Evolutionary conservation across 1,140 invertebrate genomes (phyloP).

Genomic region (Phortica variegata): DNA sequence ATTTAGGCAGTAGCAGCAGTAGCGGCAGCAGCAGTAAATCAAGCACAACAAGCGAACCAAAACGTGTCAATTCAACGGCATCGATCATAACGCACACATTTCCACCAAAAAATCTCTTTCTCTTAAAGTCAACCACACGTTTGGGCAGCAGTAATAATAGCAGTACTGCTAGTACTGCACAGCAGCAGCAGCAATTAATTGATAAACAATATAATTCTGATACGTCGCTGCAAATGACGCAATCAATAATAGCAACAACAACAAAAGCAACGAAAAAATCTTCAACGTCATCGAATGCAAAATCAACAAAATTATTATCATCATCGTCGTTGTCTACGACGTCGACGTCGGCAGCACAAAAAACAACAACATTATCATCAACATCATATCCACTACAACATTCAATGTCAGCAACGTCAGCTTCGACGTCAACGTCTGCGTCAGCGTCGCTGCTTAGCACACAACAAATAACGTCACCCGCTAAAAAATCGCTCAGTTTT

Average conservation of each 20-base stretch:
- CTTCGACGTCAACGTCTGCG: conserved; percentile 5
- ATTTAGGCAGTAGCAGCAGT: neutral
- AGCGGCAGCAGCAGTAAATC: conserved; percentile 9
- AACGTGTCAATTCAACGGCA: conserved; percentile 25
- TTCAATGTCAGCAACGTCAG: conserved; percentile 12
- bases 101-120: conserved; percentile 53
- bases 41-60: conserved; percentile 16
- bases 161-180: too few species aligned
- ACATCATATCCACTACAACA: neutral
- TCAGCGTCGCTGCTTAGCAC: conserved; percentile 4
- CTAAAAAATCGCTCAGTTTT: conserved; percentile 62
- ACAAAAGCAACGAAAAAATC: too few species aligned
- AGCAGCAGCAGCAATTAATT: too few species aligned
- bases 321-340: neutral
- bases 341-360: neutral
- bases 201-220: too few species aligned
- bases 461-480: conserved; percentile 35
- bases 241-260: too few species aligned
- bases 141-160: conserved; percentile 5
- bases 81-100: conserved; percentile 46
- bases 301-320: too few species aligned
- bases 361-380: neutral
- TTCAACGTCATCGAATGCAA: neutral
- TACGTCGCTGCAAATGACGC: too few species aligned
- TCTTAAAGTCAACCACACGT: conserved; percentile 53